A percentile compares a stretch with the other conserved stretches of the same genome.
Conservation (phyloP, 2,113 vertebrate species). For the Eulemur rufifrons region DNA sequence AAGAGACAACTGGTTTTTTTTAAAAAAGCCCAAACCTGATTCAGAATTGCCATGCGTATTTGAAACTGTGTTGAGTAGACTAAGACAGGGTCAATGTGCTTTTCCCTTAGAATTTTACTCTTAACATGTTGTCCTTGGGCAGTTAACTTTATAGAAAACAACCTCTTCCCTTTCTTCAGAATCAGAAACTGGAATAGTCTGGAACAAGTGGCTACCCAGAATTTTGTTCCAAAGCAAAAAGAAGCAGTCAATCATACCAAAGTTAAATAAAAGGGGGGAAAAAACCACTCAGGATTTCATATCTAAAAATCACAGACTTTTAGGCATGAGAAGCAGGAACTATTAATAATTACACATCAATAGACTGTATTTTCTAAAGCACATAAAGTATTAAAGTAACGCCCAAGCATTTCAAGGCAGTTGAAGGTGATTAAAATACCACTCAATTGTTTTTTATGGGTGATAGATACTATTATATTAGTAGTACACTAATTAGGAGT, state of each 20-base stretch:
- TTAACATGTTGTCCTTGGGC: background rate
- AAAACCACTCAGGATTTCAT: background rate
- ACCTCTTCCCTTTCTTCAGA: background rate
- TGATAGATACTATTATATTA: background rate
- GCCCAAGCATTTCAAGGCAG: background rate
- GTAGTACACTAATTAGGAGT: background rate
- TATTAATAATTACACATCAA: background rate
- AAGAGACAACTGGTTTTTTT: background rate
- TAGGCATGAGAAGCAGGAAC: background rate
- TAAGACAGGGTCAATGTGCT: background rate
- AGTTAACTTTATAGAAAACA: background rate
- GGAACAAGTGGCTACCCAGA: background rate
- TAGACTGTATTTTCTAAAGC: background rate
- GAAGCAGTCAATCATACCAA: background rate
- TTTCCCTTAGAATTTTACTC: background rate
- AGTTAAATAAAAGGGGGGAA: background rate
- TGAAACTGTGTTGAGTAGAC: background rate
- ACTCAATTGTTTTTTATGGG: background rate
- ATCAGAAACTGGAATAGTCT: background rate
- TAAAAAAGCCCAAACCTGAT: background rate
- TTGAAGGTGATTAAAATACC: background rate
- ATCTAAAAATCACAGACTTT: background rate
- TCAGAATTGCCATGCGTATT: background rate
- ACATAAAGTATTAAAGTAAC: background rate
- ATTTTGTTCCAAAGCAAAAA: conserved; percentile 23